phyloP scores from a whole-genome alignment of 1,140 invertebrate species.

The Aphis gossypii region DNA sequence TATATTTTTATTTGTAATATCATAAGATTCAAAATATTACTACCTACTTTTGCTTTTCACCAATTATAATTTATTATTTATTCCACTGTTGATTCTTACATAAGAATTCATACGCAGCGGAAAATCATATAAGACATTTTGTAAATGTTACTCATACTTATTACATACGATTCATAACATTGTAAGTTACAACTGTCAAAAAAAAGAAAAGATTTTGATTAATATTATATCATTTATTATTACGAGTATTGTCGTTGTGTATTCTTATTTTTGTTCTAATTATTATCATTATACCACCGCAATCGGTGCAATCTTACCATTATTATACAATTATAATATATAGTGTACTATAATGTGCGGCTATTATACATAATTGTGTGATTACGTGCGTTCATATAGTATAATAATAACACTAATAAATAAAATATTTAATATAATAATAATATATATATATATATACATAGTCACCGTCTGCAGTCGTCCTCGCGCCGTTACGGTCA shows the following conservation, averaged over 20 bases:
- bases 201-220: neutral
- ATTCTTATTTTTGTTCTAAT: neutral
- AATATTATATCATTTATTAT: neutral
- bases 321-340: constrained; percentile 7
- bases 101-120: neutral
- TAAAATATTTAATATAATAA: too few relatives aligned
- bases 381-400: neutral
- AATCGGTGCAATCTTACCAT: neutral
- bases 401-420: too few relatives aligned
- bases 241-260: neutral
- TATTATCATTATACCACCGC: neutral
- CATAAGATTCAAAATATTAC: neutral
- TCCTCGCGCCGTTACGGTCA: constrained; percentile 12
- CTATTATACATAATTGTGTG: neutral
- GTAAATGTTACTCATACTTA: neutral
- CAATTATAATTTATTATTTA: neutral
- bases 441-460: neutral
- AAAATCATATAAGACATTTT: neutral
- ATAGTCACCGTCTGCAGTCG: neutral
- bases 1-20: neutral
- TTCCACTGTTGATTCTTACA: neutral
- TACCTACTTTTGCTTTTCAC: neutral
- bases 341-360: neutral
- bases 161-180: neutral
- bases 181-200: neutral